Conservation (phyloP, 2,797 vertebrate species). For the Eulemur albifrons region DNA sequence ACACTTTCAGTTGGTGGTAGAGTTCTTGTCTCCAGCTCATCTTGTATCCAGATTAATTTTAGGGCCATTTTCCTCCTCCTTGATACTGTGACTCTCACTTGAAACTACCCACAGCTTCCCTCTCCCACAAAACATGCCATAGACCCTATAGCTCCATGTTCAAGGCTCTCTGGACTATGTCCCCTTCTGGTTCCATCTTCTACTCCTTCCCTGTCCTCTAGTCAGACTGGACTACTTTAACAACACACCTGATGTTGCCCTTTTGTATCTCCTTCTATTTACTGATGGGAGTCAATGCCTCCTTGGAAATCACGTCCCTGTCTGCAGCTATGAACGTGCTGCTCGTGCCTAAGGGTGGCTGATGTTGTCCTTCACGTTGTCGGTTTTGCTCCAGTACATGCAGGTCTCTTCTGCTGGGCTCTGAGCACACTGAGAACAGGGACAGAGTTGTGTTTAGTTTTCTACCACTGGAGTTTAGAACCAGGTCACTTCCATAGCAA, state of each 20-base stretch:
- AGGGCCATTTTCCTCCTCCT: background rate
- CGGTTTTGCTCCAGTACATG: rapidly evolving
- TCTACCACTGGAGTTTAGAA: background rate
- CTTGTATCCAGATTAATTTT: background rate
- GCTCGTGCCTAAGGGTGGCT: background rate
- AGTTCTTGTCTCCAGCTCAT: background rate
- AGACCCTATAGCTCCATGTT: background rate
- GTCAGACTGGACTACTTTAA: background rate
- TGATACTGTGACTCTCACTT: background rate
- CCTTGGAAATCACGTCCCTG: background rate
- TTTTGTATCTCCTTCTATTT: background rate
- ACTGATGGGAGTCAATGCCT: background rate
- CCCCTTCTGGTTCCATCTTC: background rate
- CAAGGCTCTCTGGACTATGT: background rate
- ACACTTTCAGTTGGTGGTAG: background rate
- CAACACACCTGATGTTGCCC: background rate
- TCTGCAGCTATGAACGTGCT: background rate
- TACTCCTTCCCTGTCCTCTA: background rate
- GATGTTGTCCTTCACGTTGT: background rate
- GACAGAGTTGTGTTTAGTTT: background rate
- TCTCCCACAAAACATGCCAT: background rate
- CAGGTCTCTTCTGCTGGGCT: background rate
- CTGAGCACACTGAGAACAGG: background rate
- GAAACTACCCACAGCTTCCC: background rate
- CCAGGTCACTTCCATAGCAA: background rate